Base-by-base conservation (phyloP, 2,888 invertebrate genomes). In the Halocaridina rubra region DNA sequence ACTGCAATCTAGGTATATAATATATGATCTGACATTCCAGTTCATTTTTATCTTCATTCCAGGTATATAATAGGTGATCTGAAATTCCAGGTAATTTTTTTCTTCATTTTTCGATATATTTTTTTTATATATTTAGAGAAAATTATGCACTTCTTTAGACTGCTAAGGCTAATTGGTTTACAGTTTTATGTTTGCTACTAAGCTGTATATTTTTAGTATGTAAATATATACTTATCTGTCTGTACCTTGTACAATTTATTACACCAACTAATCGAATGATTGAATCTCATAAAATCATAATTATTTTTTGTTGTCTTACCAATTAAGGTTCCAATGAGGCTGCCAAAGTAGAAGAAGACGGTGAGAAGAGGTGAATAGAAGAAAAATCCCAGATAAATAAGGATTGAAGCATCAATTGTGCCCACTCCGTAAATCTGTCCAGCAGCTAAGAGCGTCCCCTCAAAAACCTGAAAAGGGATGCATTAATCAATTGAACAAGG, bases 341-440 rank as follows among this genome's bases (percentile, higher is more conserved):
- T 81, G 27, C 87, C 87, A 10, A 78, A 29, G 81, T 69, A 80
- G 75, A 69, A 79, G 53, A 79, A 80, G 19, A 71, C n/a, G 2
- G 85, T 76, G 19, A 87, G 72, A 1, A 87, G 64, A 1, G 87
- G 87, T 2, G 87, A 87, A 80, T 67, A 85, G 8, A 87, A 24
- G 13, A 85, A 33, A 69, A 85, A 82, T 16, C 72, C 85, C n/a
- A 87, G 74, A 32, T 74, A 81, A 19, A 87, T 79, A 4, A 87
- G 72, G 29, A 84, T 78, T 27, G 87, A 87, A 1, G 84, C 69
- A 59, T 84, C 74, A n/a, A 87, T 64, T 19, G 59, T 81, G 7
- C 84, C 87, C 4, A 85, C 87, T 0, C 87, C 87, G 29, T 78
- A 87, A 7, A 87, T 76, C 53, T 87, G 87, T 2, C 87, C 87